Evolutionary conservation across 2,888 invertebrate species (phyloP).

Genomic region (Aphodius granarius): DNA sequence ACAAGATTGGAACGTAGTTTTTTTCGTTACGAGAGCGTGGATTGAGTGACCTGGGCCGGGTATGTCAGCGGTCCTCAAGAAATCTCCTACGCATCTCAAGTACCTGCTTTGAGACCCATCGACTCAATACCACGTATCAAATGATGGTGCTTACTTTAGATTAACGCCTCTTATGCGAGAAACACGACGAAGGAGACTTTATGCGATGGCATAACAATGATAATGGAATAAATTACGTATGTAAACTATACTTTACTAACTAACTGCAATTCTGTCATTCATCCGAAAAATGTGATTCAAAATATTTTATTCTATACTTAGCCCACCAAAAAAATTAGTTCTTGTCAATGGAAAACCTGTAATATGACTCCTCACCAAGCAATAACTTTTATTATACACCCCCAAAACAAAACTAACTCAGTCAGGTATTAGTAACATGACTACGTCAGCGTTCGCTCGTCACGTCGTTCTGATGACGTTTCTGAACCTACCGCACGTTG

Average conservation of each 20-base stretch:
- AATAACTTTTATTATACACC: not conserved
- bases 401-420: not conserved
- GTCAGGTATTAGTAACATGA: not conserved
- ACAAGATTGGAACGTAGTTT: not conserved
- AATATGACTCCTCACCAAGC: not conserved
- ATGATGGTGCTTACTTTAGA: constrained; percentile 30
- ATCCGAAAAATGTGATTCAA: no score
- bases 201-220: not conserved
- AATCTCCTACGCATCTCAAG: constrained; percentile 31
- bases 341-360: not conserved
- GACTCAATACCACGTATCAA: constrained; percentile 24
- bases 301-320: no score
- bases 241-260: no score
- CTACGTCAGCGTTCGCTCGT: not conserved
- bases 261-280: no score
- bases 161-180: constrained; percentile 33
- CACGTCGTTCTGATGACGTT: not conserved
- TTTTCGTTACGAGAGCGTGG: not conserved
- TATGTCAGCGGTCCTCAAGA: constrained; percentile 35
- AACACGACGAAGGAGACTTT: not conserved
- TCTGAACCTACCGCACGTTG: not conserved
- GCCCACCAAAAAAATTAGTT: no score
- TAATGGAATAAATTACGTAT: not conserved
- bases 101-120: constrained; percentile 30
- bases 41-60: constrained; percentile 31